Percentiles rank a stretch among this genome's conserved stretches.
These are phyloP conservation scores for Acanthurus tractus DNA, from an alignment of 2,797 vertebrate genomes.

Conservation along the genomic window DNA sequence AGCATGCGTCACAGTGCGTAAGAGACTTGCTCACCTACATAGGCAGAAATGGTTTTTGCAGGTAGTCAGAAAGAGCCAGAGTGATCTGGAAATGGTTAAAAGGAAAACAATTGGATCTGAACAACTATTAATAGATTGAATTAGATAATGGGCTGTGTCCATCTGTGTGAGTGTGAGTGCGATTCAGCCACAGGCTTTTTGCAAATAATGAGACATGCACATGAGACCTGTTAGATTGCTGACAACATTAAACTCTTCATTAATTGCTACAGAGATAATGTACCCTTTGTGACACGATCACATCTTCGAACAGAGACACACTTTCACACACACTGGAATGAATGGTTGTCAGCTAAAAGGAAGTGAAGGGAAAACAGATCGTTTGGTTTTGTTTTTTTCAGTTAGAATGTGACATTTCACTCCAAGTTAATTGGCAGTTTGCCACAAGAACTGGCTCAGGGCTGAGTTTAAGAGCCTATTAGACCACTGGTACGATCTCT, in stretches of 20 bases:
- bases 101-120: slow-evolving; percentile 23
- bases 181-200: slow-evolving; percentile 66
- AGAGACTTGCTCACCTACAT: background rate
- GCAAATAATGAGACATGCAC: slow-evolving; percentile 72
- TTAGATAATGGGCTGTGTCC: slow-evolving; percentile 22
- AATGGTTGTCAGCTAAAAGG: slow-evolving; percentile 13
- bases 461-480: slow-evolving; percentile 35
- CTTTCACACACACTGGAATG: background rate
- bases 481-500: slow-evolving; percentile 9
- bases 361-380: slow-evolving; percentile 24
- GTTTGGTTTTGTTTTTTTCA: slow-evolving; percentile 23
- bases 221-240: slow-evolving; percentile 73
- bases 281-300: slow-evolving; percentile 42
- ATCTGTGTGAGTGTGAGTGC: background rate
- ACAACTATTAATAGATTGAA: slow-evolving; percentile 37
- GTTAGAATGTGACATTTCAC: slow-evolving; percentile 36
- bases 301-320: slow-evolving; percentile 27
- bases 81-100: slow-evolving; percentile 21
- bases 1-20: background rate
- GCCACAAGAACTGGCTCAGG: slow-evolving; percentile 13
- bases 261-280: slow-evolving; percentile 78
- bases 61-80: background rate
- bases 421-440: slow-evolving; percentile 46
- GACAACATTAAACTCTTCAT: slow-evolving; percentile 74
- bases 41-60: slow-evolving; percentile 1